Evolutionary conservation across 2,888 invertebrate genomes (phyloP), one percentile per base, ranked within the genome.

Genomic region (Erpobdella octoculata): DNA sequence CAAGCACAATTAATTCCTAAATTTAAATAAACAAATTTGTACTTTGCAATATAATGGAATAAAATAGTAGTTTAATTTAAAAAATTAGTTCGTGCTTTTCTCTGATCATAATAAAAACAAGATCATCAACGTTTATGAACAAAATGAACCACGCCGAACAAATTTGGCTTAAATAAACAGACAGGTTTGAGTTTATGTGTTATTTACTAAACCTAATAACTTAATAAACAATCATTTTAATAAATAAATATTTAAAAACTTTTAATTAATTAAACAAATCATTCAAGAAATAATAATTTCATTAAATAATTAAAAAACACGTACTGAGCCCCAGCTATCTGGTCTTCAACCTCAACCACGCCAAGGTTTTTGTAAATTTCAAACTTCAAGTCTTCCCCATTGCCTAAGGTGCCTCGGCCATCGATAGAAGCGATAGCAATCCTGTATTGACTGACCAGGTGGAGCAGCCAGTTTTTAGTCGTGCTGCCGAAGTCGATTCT

Each of bases 341-440:
- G 94, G 84, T 97, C 97, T 8, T 91, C 89, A n/a, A 95, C 89
- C 84, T 97, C 96, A 0, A 92, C 89, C 0, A 91, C 90, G 1
- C 96, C 96, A n/a, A 96, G 86, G 71, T 89, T 87, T 76, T 90
- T 88, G 81, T 93, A 94, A 74, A 94, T 86, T 75, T 92, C 88
- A 80, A 92, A 91, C 75, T 91, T 86, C 71, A 91, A 86, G 68
- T 89, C 89, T 77, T 92, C 90, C 0, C 96, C 96, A 78, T 93
- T 88, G 77, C 87, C 90, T 0, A 90, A 90, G 1, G 91, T 90
- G 1, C 94, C 96, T 59, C 95, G 86, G 0, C 93, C 94, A 85
- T 97, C 97, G 75, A 96, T 92, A 79, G 90, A 89, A 0, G 92
- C 93, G 36, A 94, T 89, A 72, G 95, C 91, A 73, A 91, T 90